Conservation (phyloP, 2,113 vertebrate genomes). For the Pyrgilauda ruficollis region DNA sequence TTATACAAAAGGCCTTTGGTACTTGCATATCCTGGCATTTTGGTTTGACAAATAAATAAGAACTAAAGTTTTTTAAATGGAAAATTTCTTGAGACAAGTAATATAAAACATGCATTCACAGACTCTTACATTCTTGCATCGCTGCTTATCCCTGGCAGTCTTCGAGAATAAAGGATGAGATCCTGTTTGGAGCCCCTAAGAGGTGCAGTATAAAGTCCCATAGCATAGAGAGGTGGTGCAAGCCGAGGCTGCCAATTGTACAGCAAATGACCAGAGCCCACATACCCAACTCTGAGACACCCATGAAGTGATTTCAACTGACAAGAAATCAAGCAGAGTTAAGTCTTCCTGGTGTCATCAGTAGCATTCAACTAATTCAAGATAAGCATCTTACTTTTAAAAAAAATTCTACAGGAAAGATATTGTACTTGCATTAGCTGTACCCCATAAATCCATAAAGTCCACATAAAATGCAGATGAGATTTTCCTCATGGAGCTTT, state of each 20-base stretch:
- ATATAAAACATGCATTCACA: not conserved
- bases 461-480: not conserved
- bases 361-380: not conserved
- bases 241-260: not conserved
- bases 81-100: not conserved
- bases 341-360: not conserved
- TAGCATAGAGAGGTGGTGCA: not conserved
- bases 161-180: not conserved
- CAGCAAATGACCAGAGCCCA: not conserved
- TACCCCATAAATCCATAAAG: not conserved
- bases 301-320: not conserved
- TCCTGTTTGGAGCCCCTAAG: not conserved
- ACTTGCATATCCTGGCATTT: not conserved
- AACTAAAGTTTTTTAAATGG: not conserved
- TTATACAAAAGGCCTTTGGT: not conserved
- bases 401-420: not conserved
- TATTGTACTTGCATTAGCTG: not conserved
- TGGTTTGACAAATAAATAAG: not conserved
- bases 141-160: not conserved
- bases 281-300: not conserved
- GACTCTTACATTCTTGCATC: not conserved
- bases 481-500: not conserved
- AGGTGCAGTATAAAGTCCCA: not conserved
- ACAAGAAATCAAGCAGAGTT: not conserved
- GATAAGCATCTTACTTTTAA: fast-evolving